Conservation (phyloP, 2,797 vertebrate genomes). For the Calcarius lapponicus region DNA sequence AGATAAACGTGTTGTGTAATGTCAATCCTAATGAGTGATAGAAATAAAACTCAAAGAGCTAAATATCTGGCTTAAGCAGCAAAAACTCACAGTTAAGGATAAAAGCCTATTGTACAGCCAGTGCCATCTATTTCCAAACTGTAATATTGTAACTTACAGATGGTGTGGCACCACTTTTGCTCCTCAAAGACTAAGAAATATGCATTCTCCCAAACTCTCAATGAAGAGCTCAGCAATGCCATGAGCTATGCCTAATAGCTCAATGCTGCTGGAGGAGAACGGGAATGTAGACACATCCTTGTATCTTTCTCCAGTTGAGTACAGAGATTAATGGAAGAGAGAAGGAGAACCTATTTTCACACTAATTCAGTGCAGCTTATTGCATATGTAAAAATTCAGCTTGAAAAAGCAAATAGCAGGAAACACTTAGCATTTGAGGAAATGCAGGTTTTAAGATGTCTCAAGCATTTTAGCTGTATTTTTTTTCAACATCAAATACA, state of each 20-base stretch:
- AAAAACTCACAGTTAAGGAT: slow-evolving; percentile 11
- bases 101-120: slow-evolving; percentile 16
- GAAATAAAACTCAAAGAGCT: slow-evolving; percentile 47
- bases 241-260: neutral
- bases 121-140: neutral
- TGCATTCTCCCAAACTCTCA: neutral
- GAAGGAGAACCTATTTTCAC: neutral
- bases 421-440: neutral
- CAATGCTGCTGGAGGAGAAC: neutral
- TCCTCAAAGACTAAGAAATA: neutral
- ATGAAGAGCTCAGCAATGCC: neutral
- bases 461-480: neutral
- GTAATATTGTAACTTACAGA: neutral
- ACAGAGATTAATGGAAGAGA: neutral
- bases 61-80: slow-evolving; percentile 31
- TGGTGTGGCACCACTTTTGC: neutral
- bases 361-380: neutral
- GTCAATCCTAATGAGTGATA: slow-evolving; percentile 50
- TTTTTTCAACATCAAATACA: neutral
- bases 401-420: neutral
- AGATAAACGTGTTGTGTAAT: slow-evolving; percentile 54
- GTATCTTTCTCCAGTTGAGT: neutral
- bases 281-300: neutral
- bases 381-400: neutral
- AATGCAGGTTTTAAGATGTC: neutral